A percentile compares a stretch with the other conserved stretches of the same genome.
Evolutionary conservation across 2,888 invertebrate species (phyloP).

Genomic region (Philonicus albiceps): DNA sequence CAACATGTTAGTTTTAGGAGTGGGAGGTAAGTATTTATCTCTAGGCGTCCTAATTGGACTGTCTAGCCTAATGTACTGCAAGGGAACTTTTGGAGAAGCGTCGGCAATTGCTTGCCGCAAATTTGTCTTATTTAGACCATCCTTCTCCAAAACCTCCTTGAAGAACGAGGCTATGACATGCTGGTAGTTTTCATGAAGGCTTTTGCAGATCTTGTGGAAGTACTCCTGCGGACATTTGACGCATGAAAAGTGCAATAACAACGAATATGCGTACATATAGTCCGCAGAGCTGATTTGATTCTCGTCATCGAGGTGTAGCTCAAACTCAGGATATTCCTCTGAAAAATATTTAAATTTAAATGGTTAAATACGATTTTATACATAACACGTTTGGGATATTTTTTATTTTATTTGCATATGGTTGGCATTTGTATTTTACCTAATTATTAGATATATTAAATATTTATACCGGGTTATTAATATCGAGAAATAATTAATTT

Average conservation of each 20-base stretch:
- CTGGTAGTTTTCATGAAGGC: slow-evolving; percentile 55
- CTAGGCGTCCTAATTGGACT: slow-evolving; percentile 52
- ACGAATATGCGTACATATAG: slow-evolving; percentile 58
- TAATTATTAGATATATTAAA: no score
- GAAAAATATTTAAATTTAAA: neutral
- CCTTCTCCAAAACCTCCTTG: slow-evolving; percentile 52
- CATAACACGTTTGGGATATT: neutral
- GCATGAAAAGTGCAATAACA: slow-evolving; percentile 60
- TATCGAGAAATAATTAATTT: no score
- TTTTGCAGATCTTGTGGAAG: slow-evolving; percentile 58
- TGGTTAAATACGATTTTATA: neutral
- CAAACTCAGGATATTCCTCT: slow-evolving; percentile 58
- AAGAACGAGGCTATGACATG: slow-evolving; percentile 56
- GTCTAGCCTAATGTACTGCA: slow-evolving; percentile 3
- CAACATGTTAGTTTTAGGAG: slow-evolving; percentile 57
- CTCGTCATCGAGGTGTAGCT: slow-evolving; percentile 52
- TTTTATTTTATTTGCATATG: no score
- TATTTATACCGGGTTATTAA: no score
- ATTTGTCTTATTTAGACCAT: slow-evolving; percentile 52
- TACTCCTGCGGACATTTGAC: slow-evolving; percentile 54
- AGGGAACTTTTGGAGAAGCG: slow-evolving; percentile 29
- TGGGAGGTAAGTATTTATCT: slow-evolving; percentile 53
- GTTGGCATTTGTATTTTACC: no score
- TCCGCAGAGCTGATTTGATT: slow-evolving; percentile 54
- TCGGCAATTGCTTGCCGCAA: slow-evolving; percentile 54